A percentile compares a stretch with the other conserved stretches of the same genome.
Evolutionary conservation across 2,888 invertebrate species (phyloP).

Genomic region (Euclidia mi): DNA sequence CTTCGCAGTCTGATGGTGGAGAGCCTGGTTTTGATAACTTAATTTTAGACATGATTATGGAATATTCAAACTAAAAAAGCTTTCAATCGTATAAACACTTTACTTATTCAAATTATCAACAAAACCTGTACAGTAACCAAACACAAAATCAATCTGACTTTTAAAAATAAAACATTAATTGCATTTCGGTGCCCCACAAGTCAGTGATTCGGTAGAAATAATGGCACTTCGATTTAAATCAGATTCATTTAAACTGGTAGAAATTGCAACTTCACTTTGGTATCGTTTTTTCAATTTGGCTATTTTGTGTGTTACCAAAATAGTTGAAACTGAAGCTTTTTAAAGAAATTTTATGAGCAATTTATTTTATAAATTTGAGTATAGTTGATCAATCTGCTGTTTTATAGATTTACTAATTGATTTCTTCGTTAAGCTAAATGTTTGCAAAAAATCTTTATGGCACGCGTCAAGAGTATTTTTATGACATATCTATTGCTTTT

Average conservation of each 20-base stretch:
- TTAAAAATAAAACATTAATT: slow-evolving; percentile 11
- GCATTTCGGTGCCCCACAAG: slow-evolving; percentile 9
- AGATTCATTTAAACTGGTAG: slow-evolving; percentile 30
- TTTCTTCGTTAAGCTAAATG: slow-evolving; percentile 39
- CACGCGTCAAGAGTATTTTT: slow-evolving; percentile 20
- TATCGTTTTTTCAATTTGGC: slow-evolving; percentile 19
- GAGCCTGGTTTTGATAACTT: no score
- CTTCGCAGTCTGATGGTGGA: no score
- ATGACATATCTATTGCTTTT: slow-evolving; percentile 1
- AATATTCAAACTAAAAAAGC: neutral
- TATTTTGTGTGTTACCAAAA: slow-evolving; percentile 27
- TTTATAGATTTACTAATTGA: slow-evolving; percentile 35
- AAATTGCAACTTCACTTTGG: slow-evolving; percentile 26
- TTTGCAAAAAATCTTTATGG: slow-evolving; percentile 22
- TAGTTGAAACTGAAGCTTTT: slow-evolving; percentile 23
- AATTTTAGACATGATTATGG: no score
- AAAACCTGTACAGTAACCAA: slow-evolving; percentile 9
- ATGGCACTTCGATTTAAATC: slow-evolving; percentile 23
- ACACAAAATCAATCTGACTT: slow-evolving; percentile 3
- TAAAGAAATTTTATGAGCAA: slow-evolving; percentile 18
- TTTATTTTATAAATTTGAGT: slow-evolving; percentile 20
- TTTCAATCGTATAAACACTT: slow-evolving; percentile 11
- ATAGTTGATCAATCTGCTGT: slow-evolving; percentile 17
- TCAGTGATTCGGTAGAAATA: slow-evolving; percentile 21
- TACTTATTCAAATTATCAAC: slow-evolving; percentile 5